phyloP scores from a whole-genome alignment of 1,140 invertebrate genomes.

The Rhagoletis zephyria region DNA sequence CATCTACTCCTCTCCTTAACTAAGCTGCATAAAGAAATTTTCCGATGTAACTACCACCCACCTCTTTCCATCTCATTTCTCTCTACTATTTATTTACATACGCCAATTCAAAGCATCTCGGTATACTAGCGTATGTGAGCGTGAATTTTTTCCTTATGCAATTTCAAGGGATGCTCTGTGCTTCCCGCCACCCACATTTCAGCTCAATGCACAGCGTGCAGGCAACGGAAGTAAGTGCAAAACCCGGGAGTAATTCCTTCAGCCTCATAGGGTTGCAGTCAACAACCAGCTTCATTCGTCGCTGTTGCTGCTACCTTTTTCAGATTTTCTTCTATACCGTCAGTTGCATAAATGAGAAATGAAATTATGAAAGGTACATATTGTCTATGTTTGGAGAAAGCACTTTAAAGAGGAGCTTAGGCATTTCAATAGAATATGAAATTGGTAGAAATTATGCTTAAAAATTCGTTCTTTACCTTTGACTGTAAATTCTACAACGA shows the following conservation, averaged over 20 bases:
- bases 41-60: background rate
- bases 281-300: background rate
- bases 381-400: too few species aligned
- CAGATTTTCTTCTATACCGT: background rate
- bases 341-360: background rate
- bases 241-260: too few species aligned
- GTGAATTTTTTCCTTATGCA: background rate
- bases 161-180: slow-evolving; percentile 4
- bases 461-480: too few species aligned
- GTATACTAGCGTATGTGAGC: background rate
- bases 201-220: background rate
- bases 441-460: too few species aligned
- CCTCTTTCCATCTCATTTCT: background rate
- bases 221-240: background rate
- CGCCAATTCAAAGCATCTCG: background rate
- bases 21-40: background rate
- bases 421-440: too few species aligned
- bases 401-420: too few species aligned
- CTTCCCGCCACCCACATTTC: background rate
- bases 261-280: background rate
- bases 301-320: background rate
- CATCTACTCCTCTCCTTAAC: background rate
- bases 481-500: too few species aligned
- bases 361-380: too few species aligned
- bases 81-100: background rate